Base-by-base conservation (phyloP, 2,797 vertebrate species). In the Melanotaenia maccullochi region DNA sequence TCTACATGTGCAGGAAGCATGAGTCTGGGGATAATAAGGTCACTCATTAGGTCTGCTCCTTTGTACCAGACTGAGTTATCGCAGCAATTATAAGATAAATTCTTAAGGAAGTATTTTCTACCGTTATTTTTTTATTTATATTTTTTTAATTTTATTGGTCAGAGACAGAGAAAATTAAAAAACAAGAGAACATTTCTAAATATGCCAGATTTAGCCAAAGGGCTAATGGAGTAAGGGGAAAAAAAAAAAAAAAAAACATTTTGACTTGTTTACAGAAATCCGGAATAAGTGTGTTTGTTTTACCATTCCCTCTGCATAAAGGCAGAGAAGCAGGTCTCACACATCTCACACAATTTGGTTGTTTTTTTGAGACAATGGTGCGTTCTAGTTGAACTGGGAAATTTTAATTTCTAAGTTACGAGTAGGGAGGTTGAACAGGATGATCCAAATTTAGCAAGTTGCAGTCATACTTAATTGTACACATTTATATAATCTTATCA, bases 1-100 rank as follows among this genome's bases (percentile, higher is more conserved):
- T 30, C 13, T 16, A 55, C 52, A 16, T 30, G 52, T 28, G 5
- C 25, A 30, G 52, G 52, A 55, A 30, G 25, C 24, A 16, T 30
- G 52, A 30, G 24, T 55, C 52, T 54, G 25, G 25, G 25, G 25
- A 18, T 55, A 30, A 28, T 24, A 47, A 24, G 20, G 24, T 64
- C 16, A 25, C 11, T 54, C 35, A 36, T 28, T 9, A 2, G n/a
- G 24, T 55, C 24, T 11, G 11, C 51, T 30, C 8, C n/a, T 35
- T 22, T 52, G n/a, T 12, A 55, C 22, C 56, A 65, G 33, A 32
- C 7, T 60, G 24, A 65, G 42, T 36, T 55, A 68, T 33, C 40
- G 36, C 36, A 32, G n/a, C 14, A 52, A n/a, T 44, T 38, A 52
- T 3, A 5, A 8, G 24, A 38, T 32, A 16, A 3, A 2, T 42